A percentile compares a stretch with the other conserved stretches of the same genome.
Conservation (phyloP, 37 sponge, comb jelly and placozoan species). For the Corticium candelabrum region DNA sequence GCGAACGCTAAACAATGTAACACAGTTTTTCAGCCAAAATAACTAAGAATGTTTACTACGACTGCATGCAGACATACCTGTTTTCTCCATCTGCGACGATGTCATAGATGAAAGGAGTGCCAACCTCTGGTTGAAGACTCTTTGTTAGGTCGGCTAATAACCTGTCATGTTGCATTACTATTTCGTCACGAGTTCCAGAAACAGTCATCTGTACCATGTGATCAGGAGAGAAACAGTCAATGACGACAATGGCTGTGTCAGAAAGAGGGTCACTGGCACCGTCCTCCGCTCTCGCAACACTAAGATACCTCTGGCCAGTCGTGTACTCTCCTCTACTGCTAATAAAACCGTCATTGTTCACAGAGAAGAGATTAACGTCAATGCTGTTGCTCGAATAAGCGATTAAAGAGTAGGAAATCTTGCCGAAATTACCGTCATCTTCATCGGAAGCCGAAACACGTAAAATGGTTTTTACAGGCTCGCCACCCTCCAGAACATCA, state of each 20-base stretch:
- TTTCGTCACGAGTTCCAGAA: too few species aligned
- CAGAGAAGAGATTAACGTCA: background rate
- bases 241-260: slow-evolving; percentile 3
- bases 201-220: background rate
- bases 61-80: too few species aligned
- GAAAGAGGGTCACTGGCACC: slow-evolving; percentile 31
- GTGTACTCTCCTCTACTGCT: too few species aligned
- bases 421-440: background rate
- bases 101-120: too few species aligned
- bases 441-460: background rate
- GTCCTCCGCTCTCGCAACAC: slow-evolving; percentile 16
- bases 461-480: background rate
- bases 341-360: background rate
- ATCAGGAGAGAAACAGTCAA: background rate
- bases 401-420: background rate
- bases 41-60: too few species aligned
- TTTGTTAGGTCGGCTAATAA: too few species aligned
- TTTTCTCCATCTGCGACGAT: too few species aligned
- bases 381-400: background rate
- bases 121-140: too few species aligned
- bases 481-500: background rate
- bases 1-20: too few species aligned
- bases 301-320: background rate
- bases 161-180: too few species aligned
- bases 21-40: too few species aligned